A percentile compares a stretch with the other conserved stretches of the same genome.
Evolutionary conservation across 2,797 vertebrate genomes (phyloP).

Genomic region (Emys orbicularis): DNA sequence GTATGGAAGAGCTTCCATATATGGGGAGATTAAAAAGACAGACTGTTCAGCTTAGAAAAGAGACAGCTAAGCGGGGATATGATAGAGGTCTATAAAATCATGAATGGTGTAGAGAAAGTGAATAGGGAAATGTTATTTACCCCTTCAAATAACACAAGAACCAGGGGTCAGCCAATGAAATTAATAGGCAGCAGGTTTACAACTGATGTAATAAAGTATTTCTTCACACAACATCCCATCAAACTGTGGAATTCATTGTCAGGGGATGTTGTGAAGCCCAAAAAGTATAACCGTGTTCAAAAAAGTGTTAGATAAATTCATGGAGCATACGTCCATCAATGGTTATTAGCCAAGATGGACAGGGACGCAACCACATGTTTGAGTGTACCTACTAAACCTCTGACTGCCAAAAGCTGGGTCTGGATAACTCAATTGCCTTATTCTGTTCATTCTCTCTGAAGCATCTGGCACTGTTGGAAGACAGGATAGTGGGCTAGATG

Average conservation of each 20-base stretch:
- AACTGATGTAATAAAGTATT: neutral
- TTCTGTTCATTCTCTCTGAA: neutral
- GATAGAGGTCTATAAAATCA: neutral
- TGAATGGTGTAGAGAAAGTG: neutral
- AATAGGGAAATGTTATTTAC: neutral
- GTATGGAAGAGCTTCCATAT: neutral
- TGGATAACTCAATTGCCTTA: neutral
- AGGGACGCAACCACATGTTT: neutral
- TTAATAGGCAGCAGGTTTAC: neutral
- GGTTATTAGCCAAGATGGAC: neutral
- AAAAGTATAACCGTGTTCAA: neutral
- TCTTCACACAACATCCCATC: neutral
- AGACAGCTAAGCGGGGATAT: neutral
- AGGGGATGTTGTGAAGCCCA: neutral
- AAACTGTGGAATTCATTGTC: neutral
- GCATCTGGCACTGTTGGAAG: neutral
- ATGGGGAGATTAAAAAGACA: neutral
- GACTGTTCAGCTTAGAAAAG: neutral
- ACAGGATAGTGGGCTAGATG: neutral
- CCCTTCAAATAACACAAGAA: neutral
- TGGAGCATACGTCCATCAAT: neutral
- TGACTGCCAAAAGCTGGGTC: neutral
- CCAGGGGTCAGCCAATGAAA: neutral
- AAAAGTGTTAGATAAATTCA: neutral
- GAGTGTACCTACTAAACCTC: neutral